phyloP scores from a whole-genome alignment of 2,797 vertebrate genomes.

The Stomatorhinus walkeri region DNA sequence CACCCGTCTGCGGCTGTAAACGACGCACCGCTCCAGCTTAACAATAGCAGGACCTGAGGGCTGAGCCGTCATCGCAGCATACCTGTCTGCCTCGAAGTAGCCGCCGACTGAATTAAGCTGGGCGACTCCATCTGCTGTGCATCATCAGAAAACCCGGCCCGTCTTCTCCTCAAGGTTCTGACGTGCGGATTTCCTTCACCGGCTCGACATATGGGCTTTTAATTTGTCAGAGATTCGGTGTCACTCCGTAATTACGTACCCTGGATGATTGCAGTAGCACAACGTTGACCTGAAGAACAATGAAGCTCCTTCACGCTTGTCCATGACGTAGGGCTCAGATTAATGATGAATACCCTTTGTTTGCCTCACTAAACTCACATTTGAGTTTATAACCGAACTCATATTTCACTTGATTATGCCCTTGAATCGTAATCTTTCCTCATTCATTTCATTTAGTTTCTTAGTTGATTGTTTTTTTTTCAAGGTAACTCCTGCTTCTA shows the following conservation, averaged over 20 bases:
- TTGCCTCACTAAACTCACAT: not conserved
- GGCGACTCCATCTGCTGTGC: not conserved
- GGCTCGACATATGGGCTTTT: not conserved
- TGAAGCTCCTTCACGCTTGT: not conserved
- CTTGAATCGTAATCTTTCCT: constrained; percentile 6
- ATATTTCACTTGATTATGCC: not conserved
- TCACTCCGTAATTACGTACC: not conserved
- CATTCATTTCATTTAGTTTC: constrained; percentile 1
- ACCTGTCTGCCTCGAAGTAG: not conserved
- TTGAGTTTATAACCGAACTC: not conserved
- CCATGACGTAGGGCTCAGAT: not conserved
- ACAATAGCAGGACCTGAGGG: not conserved
- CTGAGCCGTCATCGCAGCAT: not conserved
- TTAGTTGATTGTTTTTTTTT: not conserved
- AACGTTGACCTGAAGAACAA: not conserved
- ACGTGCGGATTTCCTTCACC: not conserved
- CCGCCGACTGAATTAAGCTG: not conserved
- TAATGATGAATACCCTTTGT: not conserved
- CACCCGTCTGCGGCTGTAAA: not conserved
- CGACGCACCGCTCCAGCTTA: not conserved
- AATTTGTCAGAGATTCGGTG: not conserved
- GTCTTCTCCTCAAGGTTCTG: not conserved
- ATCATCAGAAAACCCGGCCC: not conserved
- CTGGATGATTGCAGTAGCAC: not conserved
- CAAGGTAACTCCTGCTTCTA: not conserved